These are phyloP conservation scores for Nowickia ferox DNA, from an alignment of 2,888 invertebrate genomes.

Conservation along the genomic window DNA sequence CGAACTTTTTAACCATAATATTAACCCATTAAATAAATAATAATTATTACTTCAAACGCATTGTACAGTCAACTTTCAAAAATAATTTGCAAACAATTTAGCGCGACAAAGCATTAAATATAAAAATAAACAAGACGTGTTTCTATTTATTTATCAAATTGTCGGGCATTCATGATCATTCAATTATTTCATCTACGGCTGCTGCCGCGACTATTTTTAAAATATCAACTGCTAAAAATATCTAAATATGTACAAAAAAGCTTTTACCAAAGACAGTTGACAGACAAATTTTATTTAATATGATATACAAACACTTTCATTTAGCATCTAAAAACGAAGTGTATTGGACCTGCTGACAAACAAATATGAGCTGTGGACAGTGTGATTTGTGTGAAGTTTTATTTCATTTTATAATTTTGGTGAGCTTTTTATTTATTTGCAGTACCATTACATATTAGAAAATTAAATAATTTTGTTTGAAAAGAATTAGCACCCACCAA, in stretches of 20 bases:
- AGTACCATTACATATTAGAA: no score
- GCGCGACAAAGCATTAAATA: not conserved
- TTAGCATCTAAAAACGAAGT: constrained; percentile 31
- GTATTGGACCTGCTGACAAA: not conserved
- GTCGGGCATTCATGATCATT: constrained; percentile 8
- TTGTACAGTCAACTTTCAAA: not conserved
- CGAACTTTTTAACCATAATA: not conserved
- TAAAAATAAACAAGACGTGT: not conserved
- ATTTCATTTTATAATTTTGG: not conserved
- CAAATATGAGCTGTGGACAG: not conserved
- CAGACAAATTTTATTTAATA: not conserved
- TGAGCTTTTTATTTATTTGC: not conserved
- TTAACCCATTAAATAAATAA: no score
- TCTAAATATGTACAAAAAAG: not conserved
- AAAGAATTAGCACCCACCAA: no score
- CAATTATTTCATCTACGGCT: constrained; percentile 9
- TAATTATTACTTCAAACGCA: not conserved
- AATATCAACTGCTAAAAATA: constrained; percentile 35
- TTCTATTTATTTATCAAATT: not conserved
- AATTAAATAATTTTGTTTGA: no score
- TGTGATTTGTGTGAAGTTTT: not conserved
- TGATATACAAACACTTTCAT: constrained; percentile 6
- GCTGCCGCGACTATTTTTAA: not conserved
- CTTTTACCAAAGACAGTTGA: not conserved
- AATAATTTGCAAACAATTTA: not conserved